A percentile compares a stretch with the other conserved stretches of the same genome.
Evolutionary conservation across 2,113 vertebrate species (phyloP).

Genomic region (Pimephales promelas): DNA sequence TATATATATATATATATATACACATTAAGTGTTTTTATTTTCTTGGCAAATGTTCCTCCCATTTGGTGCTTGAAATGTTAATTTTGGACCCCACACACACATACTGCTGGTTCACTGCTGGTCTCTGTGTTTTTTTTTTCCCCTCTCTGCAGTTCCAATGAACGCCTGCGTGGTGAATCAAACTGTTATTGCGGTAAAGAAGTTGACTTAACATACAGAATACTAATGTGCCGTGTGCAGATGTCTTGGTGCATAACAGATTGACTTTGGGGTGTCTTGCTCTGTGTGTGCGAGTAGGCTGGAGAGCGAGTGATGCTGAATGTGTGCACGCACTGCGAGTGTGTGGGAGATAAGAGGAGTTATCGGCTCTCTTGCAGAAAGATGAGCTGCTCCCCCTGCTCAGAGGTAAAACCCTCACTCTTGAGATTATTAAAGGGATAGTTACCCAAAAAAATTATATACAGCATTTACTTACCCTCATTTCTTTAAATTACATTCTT

Average conservation of each 20-base stretch:
- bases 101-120: not conserved
- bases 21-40: not conserved
- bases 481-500: not conserved
- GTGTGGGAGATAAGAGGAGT: conserved; percentile 70
- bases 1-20: no score
- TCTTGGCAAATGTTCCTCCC: not conserved
- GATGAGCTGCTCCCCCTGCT: conserved; percentile 80
- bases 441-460: not conserved
- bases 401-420: conserved; percentile 71
- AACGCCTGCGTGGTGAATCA: conserved; percentile 87
- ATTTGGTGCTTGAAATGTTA: conserved; percentile 1
- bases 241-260: conserved; percentile 44
- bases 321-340: conserved; percentile 85
- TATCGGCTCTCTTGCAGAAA: conserved; percentile 83
- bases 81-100: not conserved
- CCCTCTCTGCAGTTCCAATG: conserved; percentile 75
- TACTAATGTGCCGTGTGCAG: conserved; percentile 21
- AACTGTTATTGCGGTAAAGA: conserved; percentile 88
- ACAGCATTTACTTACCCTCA: not conserved
- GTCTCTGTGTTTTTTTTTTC: not conserved
- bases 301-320: conserved; percentile 84
- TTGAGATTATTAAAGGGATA: conserved; percentile 31
- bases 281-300: conserved; percentile 74
- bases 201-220: conserved; percentile 26
- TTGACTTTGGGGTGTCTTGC: conserved; percentile 42